These are phyloP conservation scores for Onychostruthus taczanowskii DNA, from an alignment of 2,113 vertebrate genomes.

Conservation along the genomic window DNA sequence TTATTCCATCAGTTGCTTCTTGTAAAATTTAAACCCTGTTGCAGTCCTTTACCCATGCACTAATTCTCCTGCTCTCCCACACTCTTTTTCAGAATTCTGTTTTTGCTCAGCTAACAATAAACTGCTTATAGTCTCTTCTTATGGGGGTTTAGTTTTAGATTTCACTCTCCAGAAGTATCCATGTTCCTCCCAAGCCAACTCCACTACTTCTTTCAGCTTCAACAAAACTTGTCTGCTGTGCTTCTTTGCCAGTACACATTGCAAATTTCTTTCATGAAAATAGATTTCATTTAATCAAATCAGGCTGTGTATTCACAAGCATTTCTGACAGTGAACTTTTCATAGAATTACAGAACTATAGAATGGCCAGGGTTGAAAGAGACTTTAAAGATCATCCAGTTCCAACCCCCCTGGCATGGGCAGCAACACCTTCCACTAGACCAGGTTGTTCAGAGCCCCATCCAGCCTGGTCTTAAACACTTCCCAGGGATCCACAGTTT, in stretches of 20 bases:
- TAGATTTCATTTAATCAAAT: not conserved
- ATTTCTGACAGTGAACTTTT: not conserved
- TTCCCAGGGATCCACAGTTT: not conserved
- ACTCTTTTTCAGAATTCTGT: not conserved
- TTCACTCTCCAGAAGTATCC: not conserved
- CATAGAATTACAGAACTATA: not conserved
- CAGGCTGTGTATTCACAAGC: not conserved
- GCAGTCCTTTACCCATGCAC: not conserved
- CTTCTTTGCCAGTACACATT: not conserved
- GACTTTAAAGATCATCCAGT: not conserved
- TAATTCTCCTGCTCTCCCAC: not conserved
- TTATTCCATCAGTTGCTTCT: slow-evolving; percentile 8
- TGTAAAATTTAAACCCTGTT: slow-evolving; percentile 20
- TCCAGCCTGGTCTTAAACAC: not conserved
- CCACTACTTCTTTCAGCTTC: not conserved
- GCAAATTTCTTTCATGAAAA: not conserved
- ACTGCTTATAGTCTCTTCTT: not conserved
- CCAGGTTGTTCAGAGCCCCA: not conserved
- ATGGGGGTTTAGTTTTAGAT: not conserved
- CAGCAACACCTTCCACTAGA: accelerated
- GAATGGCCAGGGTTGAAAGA: not conserved
- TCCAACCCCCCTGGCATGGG: not conserved
- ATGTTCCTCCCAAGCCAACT: not conserved
- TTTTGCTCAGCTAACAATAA: slow-evolving; percentile 32
- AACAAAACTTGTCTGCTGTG: not conserved